These are phyloP conservation scores for Mormyrops attenuatus DNA, from an alignment of 2,797 vertebrate species.

Conservation along the genomic window DNA sequence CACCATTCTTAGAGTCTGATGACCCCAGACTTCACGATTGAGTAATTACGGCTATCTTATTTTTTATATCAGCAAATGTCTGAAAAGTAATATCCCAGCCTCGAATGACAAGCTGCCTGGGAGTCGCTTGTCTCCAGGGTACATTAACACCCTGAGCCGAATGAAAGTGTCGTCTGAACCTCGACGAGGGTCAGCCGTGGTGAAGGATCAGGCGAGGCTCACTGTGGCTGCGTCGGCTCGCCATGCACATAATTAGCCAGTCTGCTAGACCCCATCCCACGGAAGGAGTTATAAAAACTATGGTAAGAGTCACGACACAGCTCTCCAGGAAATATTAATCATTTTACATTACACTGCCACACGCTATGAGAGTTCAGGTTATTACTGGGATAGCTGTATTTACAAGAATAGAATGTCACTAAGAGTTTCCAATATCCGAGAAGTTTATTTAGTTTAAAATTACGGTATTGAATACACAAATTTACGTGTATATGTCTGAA, in stretches of 20 bases:
- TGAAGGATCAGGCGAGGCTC: too few relatives aligned
- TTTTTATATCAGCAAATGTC: constrained; percentile 1
- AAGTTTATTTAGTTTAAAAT: neutral
- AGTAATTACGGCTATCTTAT: neutral
- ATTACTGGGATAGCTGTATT: neutral
- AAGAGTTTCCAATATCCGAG: neutral
- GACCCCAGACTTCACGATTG: neutral
- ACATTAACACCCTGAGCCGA: neutral
- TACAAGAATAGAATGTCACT: neutral
- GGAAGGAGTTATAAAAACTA: neutral
- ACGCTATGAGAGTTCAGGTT: neutral
- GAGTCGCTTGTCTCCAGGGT: neutral
- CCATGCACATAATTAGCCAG: neutral
- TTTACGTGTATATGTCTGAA: neutral
- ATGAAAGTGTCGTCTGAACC: neutral
- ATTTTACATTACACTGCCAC: neutral
- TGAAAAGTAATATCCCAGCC: neutral
- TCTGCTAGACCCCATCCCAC: neutral
- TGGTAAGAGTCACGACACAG: neutral
- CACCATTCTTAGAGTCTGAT: neutral
- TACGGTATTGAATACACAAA: neutral
- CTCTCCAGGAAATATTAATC: neutral
- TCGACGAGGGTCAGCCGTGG: neutral
- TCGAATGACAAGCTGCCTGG: neutral
- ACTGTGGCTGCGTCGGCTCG: neutral